Evolutionary conservation across 2,113 vertebrate genomes (phyloP).

Genomic region (Micromys minutus): DNA sequence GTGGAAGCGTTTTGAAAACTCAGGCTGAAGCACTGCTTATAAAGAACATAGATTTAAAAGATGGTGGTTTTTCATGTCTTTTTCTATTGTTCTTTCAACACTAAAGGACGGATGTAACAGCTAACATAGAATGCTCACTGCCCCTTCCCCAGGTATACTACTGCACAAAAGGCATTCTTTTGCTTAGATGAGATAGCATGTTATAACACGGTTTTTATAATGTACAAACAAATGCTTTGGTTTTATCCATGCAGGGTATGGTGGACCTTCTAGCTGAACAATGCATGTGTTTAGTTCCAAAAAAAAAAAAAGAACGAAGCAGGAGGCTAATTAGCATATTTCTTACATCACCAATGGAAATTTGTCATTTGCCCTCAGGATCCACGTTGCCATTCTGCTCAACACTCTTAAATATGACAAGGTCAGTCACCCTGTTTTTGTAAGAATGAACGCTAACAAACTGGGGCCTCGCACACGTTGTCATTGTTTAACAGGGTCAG

Average conservation of each 20-base stretch:
- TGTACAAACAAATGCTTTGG: slow-evolving; percentile 84
- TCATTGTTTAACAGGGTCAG: slow-evolving; percentile 74
- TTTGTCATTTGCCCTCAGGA: slow-evolving; percentile 80
- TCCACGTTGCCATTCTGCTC: slow-evolving; percentile 76
- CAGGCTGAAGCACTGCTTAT: neutral
- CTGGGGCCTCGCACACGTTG: slow-evolving; percentile 72
- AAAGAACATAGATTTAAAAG: neutral
- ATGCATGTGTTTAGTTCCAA: slow-evolving; percentile 67
- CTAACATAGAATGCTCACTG: neutral
- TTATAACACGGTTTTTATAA: slow-evolving; percentile 82
- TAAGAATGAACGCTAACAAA: slow-evolving; percentile 81
- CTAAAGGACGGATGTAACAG: neutral
- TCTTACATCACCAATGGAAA: slow-evolving; percentile 83
- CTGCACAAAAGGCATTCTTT: slow-evolving; percentile 31
- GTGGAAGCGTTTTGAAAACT: neutral
- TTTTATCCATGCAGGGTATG: slow-evolving; percentile 73
- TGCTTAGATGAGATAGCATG: slow-evolving; percentile 64
- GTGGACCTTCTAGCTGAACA: slow-evolving; percentile 65
- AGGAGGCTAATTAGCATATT: slow-evolving; percentile 73
- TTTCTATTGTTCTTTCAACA: neutral
- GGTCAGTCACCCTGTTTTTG: slow-evolving; percentile 80
- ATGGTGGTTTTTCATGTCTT: neutral
- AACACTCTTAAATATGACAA: slow-evolving; percentile 79
- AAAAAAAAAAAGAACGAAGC: slow-evolving; percentile 58
- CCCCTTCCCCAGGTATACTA: neutral